phyloP scores from a whole-genome alignment of 2,888 invertebrate species.

The Eledone cirrhosa region DNA sequence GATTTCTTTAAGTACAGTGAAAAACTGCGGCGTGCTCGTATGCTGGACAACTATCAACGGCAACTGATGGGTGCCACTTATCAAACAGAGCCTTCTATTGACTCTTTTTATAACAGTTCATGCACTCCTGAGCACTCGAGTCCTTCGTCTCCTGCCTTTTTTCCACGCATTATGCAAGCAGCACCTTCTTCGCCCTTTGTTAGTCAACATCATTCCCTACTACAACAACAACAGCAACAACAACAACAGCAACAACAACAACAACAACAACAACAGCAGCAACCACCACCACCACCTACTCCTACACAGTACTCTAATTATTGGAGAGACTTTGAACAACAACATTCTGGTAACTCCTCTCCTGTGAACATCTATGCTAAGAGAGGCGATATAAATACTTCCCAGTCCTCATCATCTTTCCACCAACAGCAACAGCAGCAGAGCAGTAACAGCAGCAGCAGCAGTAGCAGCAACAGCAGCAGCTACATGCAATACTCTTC shows the following conservation, averaged over 20 bases:
- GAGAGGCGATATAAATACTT: slow-evolving; percentile 27
- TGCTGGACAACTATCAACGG: slow-evolving; percentile 57
- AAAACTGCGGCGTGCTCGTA: slow-evolving; percentile 79
- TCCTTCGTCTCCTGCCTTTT: slow-evolving; percentile 17
- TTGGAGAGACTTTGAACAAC: slow-evolving; percentile 24
- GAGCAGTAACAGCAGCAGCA: slow-evolving; percentile 34
- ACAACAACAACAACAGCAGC: slow-evolving; percentile 3
- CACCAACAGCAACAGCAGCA: slow-evolving; percentile 33
- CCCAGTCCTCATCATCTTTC: slow-evolving; percentile 33
- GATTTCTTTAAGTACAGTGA: slow-evolving; percentile 98
- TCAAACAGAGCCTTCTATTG: not conserved
- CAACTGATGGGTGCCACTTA: slow-evolving; percentile 46
- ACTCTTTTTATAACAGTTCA: not conserved
- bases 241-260: not conserved
- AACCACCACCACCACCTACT: not conserved
- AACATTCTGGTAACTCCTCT: not conserved
- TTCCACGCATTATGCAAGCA: slow-evolving; percentile 28
- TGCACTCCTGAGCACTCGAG: slow-evolving; percentile 21
- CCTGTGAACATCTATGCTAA: not conserved
- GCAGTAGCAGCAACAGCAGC: slow-evolving; percentile 17
- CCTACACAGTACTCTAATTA: not conserved
- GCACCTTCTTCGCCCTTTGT: slow-evolving; percentile 30
- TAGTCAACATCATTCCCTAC: slow-evolving; percentile 21
- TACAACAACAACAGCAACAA: not conserved
- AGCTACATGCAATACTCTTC: slow-evolving; percentile 17